phyloP scores from a whole-genome alignment of 2,113 vertebrate species.

The Lichenostomus cassidix region DNA sequence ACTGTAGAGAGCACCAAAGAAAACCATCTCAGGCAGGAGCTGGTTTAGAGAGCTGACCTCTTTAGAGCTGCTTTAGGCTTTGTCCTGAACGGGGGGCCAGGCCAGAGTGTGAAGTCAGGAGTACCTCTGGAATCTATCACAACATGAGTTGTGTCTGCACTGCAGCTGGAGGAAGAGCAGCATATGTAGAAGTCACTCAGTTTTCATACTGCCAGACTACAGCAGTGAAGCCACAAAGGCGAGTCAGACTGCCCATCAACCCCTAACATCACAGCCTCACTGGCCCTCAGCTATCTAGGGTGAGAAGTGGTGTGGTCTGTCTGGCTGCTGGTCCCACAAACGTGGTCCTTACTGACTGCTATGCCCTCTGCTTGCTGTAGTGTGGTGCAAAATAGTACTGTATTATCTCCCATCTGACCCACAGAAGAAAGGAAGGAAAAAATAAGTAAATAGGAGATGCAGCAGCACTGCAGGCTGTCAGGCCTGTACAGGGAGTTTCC shows the following conservation, averaged over 20 bases:
- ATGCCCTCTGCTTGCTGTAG: neutral
- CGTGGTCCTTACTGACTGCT: fast-evolving
- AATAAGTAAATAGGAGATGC: neutral
- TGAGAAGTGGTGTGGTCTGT: neutral
- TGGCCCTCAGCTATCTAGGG: neutral
- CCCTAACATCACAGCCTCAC: neutral
- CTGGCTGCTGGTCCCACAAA: neutral
- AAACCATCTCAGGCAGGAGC: neutral
- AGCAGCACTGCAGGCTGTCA: neutral
- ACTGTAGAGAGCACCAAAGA: neutral
- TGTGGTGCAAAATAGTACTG: neutral
- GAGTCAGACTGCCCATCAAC: neutral
- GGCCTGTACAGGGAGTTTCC: neutral
- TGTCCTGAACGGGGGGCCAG: neutral
- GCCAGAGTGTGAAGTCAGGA: neutral
- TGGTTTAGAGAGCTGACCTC: neutral
- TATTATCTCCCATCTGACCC: neutral
- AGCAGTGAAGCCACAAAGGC: neutral
- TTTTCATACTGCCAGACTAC: neutral
- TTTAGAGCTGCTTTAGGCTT: neutral
- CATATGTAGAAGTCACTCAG: neutral
- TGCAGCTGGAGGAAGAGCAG: neutral
- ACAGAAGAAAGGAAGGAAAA: neutral
- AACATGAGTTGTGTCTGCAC: neutral
- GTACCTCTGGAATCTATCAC: neutral